Percentiles rank a stretch among this genome's conserved stretches.
Evolutionary conservation across 2,113 vertebrate genomes (phyloP).

Genomic region (Montifringilla adamsi): DNA sequence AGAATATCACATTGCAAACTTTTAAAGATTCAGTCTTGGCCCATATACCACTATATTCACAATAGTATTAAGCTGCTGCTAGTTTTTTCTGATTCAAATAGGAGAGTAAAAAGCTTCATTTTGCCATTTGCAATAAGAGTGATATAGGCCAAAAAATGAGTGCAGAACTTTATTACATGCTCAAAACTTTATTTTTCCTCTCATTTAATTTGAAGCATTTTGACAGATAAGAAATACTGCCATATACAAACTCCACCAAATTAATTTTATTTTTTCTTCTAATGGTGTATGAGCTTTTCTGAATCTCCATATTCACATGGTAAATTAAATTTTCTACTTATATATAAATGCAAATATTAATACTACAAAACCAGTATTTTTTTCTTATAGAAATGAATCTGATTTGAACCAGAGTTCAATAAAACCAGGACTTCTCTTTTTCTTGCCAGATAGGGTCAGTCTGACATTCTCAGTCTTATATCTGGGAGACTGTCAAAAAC

Average conservation of each 20-base stretch:
- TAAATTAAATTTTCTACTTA: neutral
- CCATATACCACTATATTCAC: neutral
- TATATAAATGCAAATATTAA: neutral
- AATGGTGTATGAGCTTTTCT: neutral
- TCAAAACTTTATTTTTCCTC: neutral
- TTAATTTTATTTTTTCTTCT: neutral
- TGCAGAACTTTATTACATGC: neutral
- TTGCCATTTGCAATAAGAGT: neutral
- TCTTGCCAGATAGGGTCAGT: slow-evolving; percentile 42
- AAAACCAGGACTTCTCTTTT: slow-evolving; percentile 8
- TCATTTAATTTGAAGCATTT: neutral
- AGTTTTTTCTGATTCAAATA: neutral
- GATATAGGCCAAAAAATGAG: neutral
- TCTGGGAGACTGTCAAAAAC: slow-evolving; percentile 25
- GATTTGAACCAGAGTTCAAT: neutral
- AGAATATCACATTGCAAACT: neutral
- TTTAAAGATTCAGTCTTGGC: neutral
- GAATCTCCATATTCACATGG: neutral
- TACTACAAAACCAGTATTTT: neutral
- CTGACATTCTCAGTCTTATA: slow-evolving; percentile 34
- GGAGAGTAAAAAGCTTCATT: neutral
- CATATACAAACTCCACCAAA: neutral
- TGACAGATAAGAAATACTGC: neutral
- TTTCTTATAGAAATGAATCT: neutral
- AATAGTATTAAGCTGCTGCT: neutral